Evolutionary conservation across 2,888 invertebrate species (phyloP).

Genomic region (Drosophila meridionalis): DNA sequence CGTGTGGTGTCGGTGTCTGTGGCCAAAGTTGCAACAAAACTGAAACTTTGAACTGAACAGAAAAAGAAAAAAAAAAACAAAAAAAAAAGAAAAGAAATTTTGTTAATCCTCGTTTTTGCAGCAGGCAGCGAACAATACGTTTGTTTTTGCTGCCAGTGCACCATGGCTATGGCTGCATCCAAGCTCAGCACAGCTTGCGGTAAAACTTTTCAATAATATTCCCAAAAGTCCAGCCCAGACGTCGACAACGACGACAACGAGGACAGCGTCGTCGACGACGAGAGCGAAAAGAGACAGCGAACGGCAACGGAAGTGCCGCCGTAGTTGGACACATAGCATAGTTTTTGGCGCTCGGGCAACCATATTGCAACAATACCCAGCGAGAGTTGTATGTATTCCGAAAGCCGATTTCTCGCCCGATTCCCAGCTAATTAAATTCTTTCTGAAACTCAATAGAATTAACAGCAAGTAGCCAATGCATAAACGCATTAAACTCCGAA

Average conservation of each 20-base stretch:
- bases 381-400: constrained; percentile 45
- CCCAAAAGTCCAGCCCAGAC: constrained; percentile 77
- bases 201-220: constrained; percentile 79
- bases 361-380: constrained; percentile 66
- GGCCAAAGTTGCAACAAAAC: constrained; percentile 79
- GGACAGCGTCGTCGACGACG: constrained; percentile 19
- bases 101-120: constrained; percentile 53
- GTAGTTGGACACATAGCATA: constrained; percentile 65
- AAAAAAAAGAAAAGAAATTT: constrained; percentile 1
- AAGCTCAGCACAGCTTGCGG: constrained; percentile 72
- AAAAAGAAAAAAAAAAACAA: constrained; percentile 10
- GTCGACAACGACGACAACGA: constrained; percentile 37
- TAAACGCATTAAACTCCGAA: neutral
- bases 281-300: constrained; percentile 48
- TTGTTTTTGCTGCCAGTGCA: constrained; percentile 64
- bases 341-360: constrained; percentile 64
- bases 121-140: constrained; percentile 66
- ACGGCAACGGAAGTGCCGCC: constrained; percentile 66
- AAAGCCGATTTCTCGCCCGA: constrained; percentile 36
- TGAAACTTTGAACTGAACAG: constrained; percentile 68
- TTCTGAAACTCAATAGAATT: neutral
- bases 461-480: neutral
- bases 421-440: constrained; percentile 30
- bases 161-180: constrained; percentile 38
- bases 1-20: constrained; percentile 50